A percentile compares a stretch with the other conserved stretches of the same genome.
Evolutionary conservation across 2,797 vertebrate species (phyloP).

Genomic region (Sebastes alutus): DNA sequence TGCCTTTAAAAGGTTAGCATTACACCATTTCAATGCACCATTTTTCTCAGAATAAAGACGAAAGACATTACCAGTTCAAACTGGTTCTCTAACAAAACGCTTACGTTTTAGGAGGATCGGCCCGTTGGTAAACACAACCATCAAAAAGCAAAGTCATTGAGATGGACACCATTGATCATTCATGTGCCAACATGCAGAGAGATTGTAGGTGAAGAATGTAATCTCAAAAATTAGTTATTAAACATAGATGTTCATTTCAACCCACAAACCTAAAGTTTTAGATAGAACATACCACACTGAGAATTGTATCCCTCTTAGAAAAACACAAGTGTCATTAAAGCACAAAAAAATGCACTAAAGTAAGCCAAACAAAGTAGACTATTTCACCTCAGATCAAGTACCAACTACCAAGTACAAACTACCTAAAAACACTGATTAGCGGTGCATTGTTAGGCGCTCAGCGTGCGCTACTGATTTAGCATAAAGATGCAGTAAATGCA

Average conservation of each 20-base stretch:
- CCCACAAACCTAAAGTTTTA: not conserved
- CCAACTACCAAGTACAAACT: not conserved
- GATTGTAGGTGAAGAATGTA: not conserved
- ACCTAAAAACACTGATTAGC: not conserved
- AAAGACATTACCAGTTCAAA: not conserved
- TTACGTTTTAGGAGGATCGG: not conserved
- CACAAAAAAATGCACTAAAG: not conserved
- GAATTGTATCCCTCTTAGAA: not conserved
- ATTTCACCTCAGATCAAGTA: not conserved
- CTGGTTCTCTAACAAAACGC: not conserved
- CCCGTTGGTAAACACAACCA: not conserved
- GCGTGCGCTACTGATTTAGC: not conserved
- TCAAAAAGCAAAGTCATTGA: not conserved
- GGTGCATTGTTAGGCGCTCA: not conserved
- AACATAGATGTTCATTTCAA: not conserved
- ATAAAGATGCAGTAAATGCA: not conserved
- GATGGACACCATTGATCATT: not conserved
- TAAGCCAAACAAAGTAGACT: not conserved
- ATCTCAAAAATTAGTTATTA: not conserved
- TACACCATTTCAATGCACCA: not conserved
- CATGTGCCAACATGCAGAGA: not conserved
- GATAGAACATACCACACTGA: not conserved
- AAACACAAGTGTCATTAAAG: not conserved
- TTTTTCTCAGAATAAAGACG: not conserved
- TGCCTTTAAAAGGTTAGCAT: slow-evolving; percentile 11